phyloP scores from a whole-genome alignment of 2,888 invertebrate species.

The Pollenia angustigena region DNA sequence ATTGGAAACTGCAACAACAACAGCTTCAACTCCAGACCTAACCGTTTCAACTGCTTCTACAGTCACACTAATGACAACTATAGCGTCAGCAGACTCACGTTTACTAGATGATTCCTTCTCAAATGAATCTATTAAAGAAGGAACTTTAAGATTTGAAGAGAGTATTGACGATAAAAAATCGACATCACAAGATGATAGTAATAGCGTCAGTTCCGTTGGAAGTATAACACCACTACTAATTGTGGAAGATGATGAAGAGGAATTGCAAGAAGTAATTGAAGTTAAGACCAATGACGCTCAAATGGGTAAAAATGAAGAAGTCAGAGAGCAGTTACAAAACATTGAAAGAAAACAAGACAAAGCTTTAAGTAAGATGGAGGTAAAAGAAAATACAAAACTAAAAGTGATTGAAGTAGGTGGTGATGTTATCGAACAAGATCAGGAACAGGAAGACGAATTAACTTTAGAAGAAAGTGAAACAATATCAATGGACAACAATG shows the following conservation, averaged over 20 bases:
- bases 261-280: constrained; percentile 46
- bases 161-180: constrained; percentile 75
- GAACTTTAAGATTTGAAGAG: constrained; percentile 78
- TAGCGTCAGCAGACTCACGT: constrained; percentile 12
- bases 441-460: constrained; percentile 67
- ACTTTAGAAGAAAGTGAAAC: constrained; percentile 76
- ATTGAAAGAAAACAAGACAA: not conserved
- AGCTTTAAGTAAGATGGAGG: constrained; percentile 6
- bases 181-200: constrained; percentile 73
- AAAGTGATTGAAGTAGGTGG: constrained; percentile 32
- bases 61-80: not conserved
- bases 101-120: constrained; percentile 68
- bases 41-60: not conserved
- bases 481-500: constrained; percentile 76
- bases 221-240: constrained; percentile 75
- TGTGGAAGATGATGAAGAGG: constrained; percentile 76
- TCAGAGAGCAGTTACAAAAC: constrained; percentile 26
- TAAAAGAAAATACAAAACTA: constrained; percentile 11
- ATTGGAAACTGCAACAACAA: constrained; percentile 33
- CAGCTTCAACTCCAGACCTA: constrained; percentile 14
- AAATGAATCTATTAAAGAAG: constrained; percentile 78
- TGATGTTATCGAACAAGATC: constrained; percentile 37
- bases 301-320: constrained; percentile 1
- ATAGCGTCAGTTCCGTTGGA: constrained; percentile 75
- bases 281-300: constrained; percentile 37